These are phyloP conservation scores for Buathra laborator DNA, from an alignment of 2,888 invertebrate species.

Conservation along the genomic window DNA sequence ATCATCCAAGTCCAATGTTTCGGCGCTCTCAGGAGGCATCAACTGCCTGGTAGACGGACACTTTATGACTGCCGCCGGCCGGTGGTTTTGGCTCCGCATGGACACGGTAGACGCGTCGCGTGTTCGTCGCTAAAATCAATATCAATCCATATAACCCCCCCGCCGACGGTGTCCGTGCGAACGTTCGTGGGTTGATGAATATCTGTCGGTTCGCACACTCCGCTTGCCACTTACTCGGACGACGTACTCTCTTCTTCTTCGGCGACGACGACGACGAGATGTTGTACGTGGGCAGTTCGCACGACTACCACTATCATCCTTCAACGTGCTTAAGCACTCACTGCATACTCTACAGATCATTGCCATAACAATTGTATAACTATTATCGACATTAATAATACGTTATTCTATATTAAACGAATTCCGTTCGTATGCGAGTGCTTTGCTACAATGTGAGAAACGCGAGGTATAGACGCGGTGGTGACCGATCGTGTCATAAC, in stretches of 20 bases:
- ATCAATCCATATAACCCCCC: constrained; percentile 77
- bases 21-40: constrained; percentile 61
- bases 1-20: constrained; percentile 27
- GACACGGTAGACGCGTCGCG: constrained; percentile 51
- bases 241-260: constrained; percentile 44
- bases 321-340: neutral
- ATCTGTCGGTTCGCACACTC: constrained; percentile 54
- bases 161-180: constrained; percentile 29
- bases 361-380: neutral
- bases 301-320: constrained; percentile 4
- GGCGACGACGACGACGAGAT: neutral
- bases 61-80: constrained; percentile 71
- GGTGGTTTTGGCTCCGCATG: constrained; percentile 63
- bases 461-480: neutral
- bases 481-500: neutral
- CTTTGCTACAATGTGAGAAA: neutral
- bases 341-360: constrained; percentile 5
- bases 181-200: constrained; percentile 54
- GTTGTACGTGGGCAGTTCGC: constrained; percentile 44
- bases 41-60: constrained; percentile 67
- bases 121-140: constrained; percentile 77
- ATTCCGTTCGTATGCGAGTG: too few species aligned
- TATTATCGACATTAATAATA: constrained; percentile 7
- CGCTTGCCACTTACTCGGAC: constrained; percentile 27
- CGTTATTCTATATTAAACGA: constrained; percentile 14